These are phyloP conservation scores for Acestrorhynchus altus DNA, from an alignment of 2,797 vertebrate genomes.

Conservation along the genomic window DNA sequence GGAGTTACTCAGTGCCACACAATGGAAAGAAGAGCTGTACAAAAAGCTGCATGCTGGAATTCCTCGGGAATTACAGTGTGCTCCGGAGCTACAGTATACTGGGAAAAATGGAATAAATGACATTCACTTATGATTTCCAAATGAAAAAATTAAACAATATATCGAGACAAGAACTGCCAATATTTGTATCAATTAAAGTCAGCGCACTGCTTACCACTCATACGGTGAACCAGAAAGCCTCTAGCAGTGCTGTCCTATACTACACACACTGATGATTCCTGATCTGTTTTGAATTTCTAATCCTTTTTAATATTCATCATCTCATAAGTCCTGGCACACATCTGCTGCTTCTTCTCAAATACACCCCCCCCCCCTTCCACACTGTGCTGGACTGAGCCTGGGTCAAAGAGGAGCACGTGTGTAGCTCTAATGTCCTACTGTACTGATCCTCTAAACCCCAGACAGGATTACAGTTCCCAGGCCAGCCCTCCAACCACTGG, in stretches of 20 bases:
- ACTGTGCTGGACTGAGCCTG: constrained; percentile 3
- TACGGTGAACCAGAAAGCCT: too few species aligned
- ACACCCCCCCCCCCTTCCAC: background rate
- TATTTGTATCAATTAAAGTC: too few species aligned
- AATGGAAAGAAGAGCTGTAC: background rate
- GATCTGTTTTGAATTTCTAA: background rate
- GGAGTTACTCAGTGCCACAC: background rate
- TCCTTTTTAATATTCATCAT: background rate
- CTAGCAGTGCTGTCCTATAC: background rate
- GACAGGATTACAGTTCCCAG: constrained; percentile 39
- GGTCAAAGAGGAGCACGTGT: constrained; percentile 57
- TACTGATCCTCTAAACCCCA: constrained; percentile 51
- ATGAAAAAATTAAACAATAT: too few species aligned
- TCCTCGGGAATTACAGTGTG: too few species aligned
- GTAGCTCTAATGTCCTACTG: constrained; percentile 22
- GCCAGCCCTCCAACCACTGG: background rate
- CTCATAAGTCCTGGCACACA: background rate
- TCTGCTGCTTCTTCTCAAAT: background rate
- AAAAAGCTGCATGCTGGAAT: background rate
- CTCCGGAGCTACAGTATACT: too few species aligned
- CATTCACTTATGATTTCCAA: too few species aligned
- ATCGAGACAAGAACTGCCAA: too few species aligned
- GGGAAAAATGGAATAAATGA: too few species aligned
- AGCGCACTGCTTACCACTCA: too few species aligned
- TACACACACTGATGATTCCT: background rate